Evolutionary conservation across 2,113 vertebrate species (phyloP).

Genomic region (Lethenteron camtschaticum): DNA sequence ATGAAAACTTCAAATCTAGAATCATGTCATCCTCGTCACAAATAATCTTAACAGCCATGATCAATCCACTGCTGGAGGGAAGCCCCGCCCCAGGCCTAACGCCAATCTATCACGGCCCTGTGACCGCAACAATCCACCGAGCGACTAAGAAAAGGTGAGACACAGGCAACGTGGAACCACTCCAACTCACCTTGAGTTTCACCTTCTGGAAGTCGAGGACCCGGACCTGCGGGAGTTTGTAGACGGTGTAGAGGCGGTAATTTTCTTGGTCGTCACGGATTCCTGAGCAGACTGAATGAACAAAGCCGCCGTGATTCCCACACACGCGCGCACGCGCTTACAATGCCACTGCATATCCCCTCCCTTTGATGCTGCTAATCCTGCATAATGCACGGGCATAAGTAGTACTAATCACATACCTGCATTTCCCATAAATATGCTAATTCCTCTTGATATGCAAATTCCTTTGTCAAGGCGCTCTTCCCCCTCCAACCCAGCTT

Average conservation of each 20-base stretch:
- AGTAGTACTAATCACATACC: too few species aligned
- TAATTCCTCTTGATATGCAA: too few species aligned
- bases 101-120: not conserved
- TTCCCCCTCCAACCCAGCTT: too few species aligned
- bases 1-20: too few species aligned
- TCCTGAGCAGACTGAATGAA: conserved; percentile 49
- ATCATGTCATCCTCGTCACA: too few species aligned
- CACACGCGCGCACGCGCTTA: too few species aligned
- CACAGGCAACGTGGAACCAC: not conserved
- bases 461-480: too few species aligned
- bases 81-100: not conserved
- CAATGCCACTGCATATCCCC: too few species aligned
- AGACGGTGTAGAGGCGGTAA: conserved; percentile 84
- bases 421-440: too few species aligned
- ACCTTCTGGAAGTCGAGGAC: conserved; percentile 97
- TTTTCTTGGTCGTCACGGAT: conserved; percentile 97
- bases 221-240: conserved; percentile 73
- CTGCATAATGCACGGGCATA: too few species aligned
- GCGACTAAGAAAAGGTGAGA: not conserved
- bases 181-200: conserved; percentile 55
- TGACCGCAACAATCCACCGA: not conserved
- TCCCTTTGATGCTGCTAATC: too few species aligned
- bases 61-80: not conserved
- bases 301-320: too few species aligned
- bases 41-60: not conserved